Evolutionary conservation across 2,113 vertebrate genomes (phyloP), one percentile per base, ranked within the genome.

Genomic region (Plotosus lineatus): DNA sequence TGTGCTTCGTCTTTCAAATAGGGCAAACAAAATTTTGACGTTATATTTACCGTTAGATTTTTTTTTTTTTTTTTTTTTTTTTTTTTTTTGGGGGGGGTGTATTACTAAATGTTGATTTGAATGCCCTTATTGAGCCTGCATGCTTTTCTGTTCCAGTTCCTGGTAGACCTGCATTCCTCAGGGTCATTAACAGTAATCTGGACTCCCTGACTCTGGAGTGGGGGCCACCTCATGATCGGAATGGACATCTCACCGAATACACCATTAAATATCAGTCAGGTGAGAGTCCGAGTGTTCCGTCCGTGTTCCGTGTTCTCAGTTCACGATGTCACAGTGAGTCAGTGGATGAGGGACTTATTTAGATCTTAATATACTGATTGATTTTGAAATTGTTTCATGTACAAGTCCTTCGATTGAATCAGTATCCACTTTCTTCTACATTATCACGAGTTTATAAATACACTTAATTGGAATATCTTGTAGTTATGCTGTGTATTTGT

Each of bases 191-290:
- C 81, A 90, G 92, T n/a, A 95, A 93, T 12, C 5, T 94, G 86
- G 95, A 98, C 84, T 96, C 97, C 46, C 84, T 99, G 78, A 98
- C 95, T 75, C 91, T 99, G 85, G 94, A 96, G 80, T 99, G 98
- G 98, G 94, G 89, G 53, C 96, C 95, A 53, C 98, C 98, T 15
- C 89, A 90, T 33, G 94, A 94, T 77, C 95, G 90, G 8, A 99
- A 98, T 76, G 98, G 98, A 55, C 87, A 90, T 89, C 93, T 99
- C 89, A 96, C 90, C 0, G 95, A 95, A 42, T 99, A 99, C 88
- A 95, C 92, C 66, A 90, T 99, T 84, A 95, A 92, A 88, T 99
- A 96, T 87, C 97, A 98, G 80, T 93, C 95, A 92, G 97, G 97
- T 99, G 93, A 96, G 97, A 90, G 56, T 79, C 31, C 50, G 42